A percentile compares a stretch with the other conserved stretches of the same genome.
These are phyloP conservation scores for Halichoerus grypus DNA, from an alignment of 2,113 vertebrate species.

Conservation along the genomic window DNA sequence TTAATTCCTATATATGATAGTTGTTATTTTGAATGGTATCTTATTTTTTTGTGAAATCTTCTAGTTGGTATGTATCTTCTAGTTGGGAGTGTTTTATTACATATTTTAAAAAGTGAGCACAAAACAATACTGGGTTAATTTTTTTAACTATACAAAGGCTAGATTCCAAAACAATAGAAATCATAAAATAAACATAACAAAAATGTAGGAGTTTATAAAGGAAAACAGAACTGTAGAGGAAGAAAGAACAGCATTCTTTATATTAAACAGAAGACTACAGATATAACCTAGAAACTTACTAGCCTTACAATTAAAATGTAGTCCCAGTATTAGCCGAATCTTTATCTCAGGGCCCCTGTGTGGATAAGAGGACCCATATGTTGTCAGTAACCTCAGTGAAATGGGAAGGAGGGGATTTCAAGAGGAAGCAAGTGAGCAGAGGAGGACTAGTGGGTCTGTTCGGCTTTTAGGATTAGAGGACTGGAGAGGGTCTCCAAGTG, in stretches of 20 bases:
- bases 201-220: not conserved
- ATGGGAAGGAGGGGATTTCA: not conserved
- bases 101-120: not conserved
- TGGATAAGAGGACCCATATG: not conserved
- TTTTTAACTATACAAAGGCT: not conserved
- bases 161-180: slow-evolving; percentile 16
- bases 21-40: not conserved
- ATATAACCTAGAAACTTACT: not conserved
- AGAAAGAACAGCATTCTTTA: not conserved
- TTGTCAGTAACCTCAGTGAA: not conserved
- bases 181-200: slow-evolving; percentile 1
- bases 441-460: not conserved
- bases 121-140: not conserved
- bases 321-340: not conserved
- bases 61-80: not conserved
- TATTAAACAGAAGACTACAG: slow-evolving; percentile 22
- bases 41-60: slow-evolving; percentile 18
- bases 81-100: slow-evolving; percentile 35
- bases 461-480: not conserved
- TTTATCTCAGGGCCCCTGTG: not conserved
- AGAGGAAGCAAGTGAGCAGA: not conserved
- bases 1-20: not conserved
- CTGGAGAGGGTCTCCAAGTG: not conserved
- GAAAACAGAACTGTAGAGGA: not conserved
- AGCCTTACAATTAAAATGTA: not conserved